phyloP scores from a whole-genome alignment of 2,888 invertebrate species.

The Thera britannica region DNA sequence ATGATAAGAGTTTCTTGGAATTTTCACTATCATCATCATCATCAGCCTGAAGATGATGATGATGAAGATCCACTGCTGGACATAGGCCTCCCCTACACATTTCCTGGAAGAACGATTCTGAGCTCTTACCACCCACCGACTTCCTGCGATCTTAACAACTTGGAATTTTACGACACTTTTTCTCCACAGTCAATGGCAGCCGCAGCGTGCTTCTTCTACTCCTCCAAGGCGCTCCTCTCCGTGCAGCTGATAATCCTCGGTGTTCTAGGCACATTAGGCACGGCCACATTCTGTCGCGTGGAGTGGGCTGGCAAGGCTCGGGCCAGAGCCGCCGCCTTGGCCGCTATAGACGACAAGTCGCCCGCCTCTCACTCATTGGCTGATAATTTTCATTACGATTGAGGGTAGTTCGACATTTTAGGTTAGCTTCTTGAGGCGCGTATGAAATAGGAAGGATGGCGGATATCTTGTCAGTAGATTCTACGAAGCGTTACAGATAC shows the following conservation, averaged over 20 bases:
- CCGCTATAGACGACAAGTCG: slow-evolving; percentile 64
- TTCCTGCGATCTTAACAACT: too few species aligned
- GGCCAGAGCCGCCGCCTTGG: slow-evolving; percentile 60
- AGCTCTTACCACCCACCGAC: too few species aligned
- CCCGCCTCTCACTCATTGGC: slow-evolving; percentile 68
- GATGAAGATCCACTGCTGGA: too few species aligned
- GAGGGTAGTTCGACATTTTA: slow-evolving; percentile 38
- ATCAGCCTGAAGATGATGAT: too few species aligned
- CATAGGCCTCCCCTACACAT: too few species aligned
- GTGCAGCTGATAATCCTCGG: slow-evolving; percentile 90
- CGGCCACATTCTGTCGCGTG: slow-evolving; percentile 90
- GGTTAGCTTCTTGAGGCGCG: slow-evolving; percentile 4
- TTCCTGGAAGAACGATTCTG: too few species aligned
- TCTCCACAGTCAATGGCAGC: slow-evolving; percentile 90
- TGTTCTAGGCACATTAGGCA: slow-evolving; percentile 89
- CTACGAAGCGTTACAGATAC: neutral
- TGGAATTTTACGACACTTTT: slow-evolving; percentile 1
- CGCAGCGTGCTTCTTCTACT: slow-evolving; percentile 93
- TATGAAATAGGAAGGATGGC: neutral
- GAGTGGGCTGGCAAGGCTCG: slow-evolving; percentile 85
- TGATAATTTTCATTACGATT: slow-evolving; percentile 75
- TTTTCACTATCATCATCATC: neutral
- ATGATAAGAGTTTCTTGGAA: too few species aligned
- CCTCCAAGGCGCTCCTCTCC: slow-evolving; percentile 88
- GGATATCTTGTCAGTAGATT: neutral